Conservation (phyloP, 1,140 invertebrate genomes). For the Solenopsis invicta region DNA sequence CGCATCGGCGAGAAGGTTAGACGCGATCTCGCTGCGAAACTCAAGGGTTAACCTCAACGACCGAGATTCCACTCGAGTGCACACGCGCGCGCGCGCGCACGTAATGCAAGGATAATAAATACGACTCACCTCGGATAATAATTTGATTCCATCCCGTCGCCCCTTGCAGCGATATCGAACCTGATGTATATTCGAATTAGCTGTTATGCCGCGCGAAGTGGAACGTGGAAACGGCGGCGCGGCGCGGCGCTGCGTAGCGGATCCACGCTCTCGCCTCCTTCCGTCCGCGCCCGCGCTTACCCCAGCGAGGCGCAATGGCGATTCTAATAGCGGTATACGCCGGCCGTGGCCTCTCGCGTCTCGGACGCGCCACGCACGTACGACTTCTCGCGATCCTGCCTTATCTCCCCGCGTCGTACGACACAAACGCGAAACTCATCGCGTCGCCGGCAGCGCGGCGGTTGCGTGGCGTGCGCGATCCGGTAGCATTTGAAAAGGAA, state of each 20-base stretch:
- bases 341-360: constrained; percentile 27
- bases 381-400: background rate
- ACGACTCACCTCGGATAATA: constrained; percentile 20
- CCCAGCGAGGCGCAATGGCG: background rate
- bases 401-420: no score
- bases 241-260: background rate
- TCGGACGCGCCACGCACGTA: constrained; percentile 23
- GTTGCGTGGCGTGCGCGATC: constrained; percentile 64
- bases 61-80: background rate
- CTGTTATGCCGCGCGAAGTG: constrained; percentile 49
- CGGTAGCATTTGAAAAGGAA: constrained; percentile 65
- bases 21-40: background rate
- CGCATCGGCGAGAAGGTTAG: background rate
- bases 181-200: constrained; percentile 37
- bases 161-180: background rate
- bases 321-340: constrained; percentile 71
- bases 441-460: no score
- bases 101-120: constrained; percentile 45
- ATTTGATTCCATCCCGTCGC: background rate
- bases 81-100: background rate
- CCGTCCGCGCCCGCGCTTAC: background rate
- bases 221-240: constrained; percentile 62
- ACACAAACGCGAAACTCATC: no score
- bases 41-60: background rate
- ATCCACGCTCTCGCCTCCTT: background rate